phyloP scores from a whole-genome alignment of 1,140 invertebrate species.

The Pseudobourletiella spinata region DNA sequence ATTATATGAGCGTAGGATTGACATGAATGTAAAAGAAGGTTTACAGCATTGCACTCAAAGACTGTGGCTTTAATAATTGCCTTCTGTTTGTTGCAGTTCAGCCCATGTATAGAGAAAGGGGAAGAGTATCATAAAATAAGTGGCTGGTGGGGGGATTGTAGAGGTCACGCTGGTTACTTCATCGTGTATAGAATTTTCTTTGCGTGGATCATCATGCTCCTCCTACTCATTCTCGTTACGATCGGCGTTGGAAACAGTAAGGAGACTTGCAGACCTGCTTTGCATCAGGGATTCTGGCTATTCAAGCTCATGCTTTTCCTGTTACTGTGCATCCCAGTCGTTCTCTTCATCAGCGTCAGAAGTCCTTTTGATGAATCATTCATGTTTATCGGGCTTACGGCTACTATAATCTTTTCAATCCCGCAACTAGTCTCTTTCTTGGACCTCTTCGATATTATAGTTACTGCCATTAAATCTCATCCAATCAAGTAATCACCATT shows the following conservation, averaged over 20 bases:
- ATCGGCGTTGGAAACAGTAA: background rate
- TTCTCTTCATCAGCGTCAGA: background rate
- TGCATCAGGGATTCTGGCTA: slow-evolving; percentile 18
- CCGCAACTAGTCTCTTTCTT: slow-evolving; percentile 7
- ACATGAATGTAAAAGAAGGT: background rate
- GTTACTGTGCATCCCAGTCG: background rate
- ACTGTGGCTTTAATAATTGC: background rate
- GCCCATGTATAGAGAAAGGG: background rate
- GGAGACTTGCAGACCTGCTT: background rate
- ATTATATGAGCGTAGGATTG: background rate
- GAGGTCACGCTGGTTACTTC: slow-evolving; percentile 19
- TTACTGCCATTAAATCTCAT: background rate
- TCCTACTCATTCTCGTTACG: slow-evolving; percentile 1
- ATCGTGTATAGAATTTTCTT: slow-evolving; percentile 20
- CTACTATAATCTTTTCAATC: background rate
- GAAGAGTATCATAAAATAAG: background rate
- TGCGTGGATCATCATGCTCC: background rate
- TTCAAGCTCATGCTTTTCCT: slow-evolving; percentile 6
- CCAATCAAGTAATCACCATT: no score
- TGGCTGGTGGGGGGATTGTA: background rate
- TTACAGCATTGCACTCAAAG: background rate
- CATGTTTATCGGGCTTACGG: slow-evolving; percentile 2
- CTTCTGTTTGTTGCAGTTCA: slow-evolving; percentile 5
- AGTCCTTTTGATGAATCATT: background rate
- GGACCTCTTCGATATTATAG: slow-evolving; percentile 8